These are phyloP conservation scores for Phalanger gymnotis DNA, from an alignment of 2,797 vertebrate species.

Conservation along the genomic window DNA sequence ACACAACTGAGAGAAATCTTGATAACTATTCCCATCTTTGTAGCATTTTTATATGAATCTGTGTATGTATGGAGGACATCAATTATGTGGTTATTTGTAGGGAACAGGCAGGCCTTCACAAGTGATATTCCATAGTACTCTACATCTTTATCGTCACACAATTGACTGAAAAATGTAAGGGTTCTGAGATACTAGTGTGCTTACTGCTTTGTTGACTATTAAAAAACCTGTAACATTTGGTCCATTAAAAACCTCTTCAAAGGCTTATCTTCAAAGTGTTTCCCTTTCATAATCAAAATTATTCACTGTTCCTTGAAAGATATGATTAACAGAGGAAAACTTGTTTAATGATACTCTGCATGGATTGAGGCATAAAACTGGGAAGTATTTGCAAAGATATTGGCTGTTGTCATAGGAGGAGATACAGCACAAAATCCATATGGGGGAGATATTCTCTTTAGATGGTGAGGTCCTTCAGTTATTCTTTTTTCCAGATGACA, in stretches of 20 bases:
- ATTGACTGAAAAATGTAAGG: background rate
- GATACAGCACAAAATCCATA: background rate
- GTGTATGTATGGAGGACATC: background rate
- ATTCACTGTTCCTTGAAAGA: background rate
- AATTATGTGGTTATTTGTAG: background rate
- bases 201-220: background rate
- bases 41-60: background rate
- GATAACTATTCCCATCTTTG: background rate
- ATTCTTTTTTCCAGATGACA: no score
- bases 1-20: background rate
- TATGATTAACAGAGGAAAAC: background rate
- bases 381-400: background rate
- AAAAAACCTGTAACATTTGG: background rate
- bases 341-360: background rate
- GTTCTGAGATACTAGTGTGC: background rate
- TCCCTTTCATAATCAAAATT: background rate
- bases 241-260: background rate
- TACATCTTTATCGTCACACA: background rate
- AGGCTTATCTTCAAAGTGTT: background rate
- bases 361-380: background rate
- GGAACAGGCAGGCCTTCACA: background rate
- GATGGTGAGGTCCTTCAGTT: background rate
- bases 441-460: background rate
- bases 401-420: background rate
- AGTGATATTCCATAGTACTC: background rate